phyloP scores from a whole-genome alignment of 2,888 invertebrate genomes.

The Cephus runcator region DNA sequence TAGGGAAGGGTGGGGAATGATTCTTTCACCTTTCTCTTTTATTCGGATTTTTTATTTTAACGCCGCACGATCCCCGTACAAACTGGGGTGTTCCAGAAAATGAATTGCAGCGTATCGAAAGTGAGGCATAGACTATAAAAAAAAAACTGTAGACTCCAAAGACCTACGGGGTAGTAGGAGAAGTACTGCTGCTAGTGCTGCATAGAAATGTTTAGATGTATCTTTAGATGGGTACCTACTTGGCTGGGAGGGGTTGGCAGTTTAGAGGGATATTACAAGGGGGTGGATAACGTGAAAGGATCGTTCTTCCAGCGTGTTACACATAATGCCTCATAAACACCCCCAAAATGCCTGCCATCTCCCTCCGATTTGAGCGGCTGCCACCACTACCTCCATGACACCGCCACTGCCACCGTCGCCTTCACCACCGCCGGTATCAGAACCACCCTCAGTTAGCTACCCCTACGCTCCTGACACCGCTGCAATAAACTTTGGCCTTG shows the following conservation, averaged over 20 bases:
- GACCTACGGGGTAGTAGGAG: background rate
- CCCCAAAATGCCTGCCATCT: constrained; percentile 61
- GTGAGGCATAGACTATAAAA: background rate
- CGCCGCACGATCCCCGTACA: constrained; percentile 64
- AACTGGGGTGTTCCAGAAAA: constrained; percentile 43
- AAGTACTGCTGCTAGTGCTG: background rate
- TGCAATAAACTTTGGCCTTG: constrained; percentile 59
- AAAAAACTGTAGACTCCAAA: background rate
- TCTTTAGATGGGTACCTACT: background rate
- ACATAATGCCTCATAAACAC: constrained; percentile 66
- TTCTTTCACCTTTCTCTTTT: background rate
- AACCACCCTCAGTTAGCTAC: constrained; percentile 15
- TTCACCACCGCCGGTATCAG: constrained; percentile 47
- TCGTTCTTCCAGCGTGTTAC: constrained; percentile 64
- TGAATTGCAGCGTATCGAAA: background rate
- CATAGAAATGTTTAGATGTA: background rate
- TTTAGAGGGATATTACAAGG: constrained; percentile 16
- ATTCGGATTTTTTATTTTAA: constrained; percentile 49
- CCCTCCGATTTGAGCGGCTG: constrained; percentile 48
- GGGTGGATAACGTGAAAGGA: constrained; percentile 33
- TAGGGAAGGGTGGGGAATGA: constrained; percentile 20
- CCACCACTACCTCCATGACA: constrained; percentile 32
- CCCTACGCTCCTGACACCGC: constrained; percentile 46
- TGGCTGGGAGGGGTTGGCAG: background rate
- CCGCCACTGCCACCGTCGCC: constrained; percentile 21